Evolutionary conservation across 2,888 invertebrate genomes (phyloP).

Genomic region (Heteromurus nitidus): DNA sequence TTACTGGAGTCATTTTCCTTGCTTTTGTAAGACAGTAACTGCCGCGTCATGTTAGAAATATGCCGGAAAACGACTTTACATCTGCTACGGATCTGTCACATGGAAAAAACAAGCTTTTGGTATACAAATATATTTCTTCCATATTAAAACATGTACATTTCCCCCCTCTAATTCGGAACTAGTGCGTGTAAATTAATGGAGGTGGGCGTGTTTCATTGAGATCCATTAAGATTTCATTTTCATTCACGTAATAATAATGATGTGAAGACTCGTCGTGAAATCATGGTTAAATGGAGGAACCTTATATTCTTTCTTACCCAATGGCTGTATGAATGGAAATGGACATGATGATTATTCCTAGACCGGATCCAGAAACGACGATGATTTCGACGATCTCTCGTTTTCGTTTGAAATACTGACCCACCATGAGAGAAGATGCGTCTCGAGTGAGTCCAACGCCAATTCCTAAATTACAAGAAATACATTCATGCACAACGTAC

Average conservation of each 20-base stretch:
- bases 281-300: too few species aligned
- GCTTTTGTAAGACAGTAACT: conserved; percentile 4
- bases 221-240: too few species aligned
- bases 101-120: background rate
- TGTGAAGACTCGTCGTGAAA: too few species aligned
- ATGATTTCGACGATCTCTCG: conserved; percentile 92
- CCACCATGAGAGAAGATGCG: conserved; percentile 91
- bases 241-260: too few species aligned
- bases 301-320: conserved; percentile 55
- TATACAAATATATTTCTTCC: background rate
- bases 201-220: background rate
- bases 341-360: conserved; percentile 78
- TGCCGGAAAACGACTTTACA: conserved; percentile 18
- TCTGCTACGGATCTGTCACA: conserved; percentile 36
- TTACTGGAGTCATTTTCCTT: conserved; percentile 39
- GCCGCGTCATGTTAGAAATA: conserved; percentile 4
- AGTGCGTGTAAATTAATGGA: background rate
- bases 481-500: too few species aligned
- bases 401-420: conserved; percentile 90
- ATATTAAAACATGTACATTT: background rate
- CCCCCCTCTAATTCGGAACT: too few species aligned
- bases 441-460: conserved; percentile 91
- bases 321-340: conserved; percentile 63
- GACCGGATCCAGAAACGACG: conserved; percentile 89
- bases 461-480: too few species aligned